A percentile compares a stretch with the other conserved stretches of the same genome.
These are phyloP conservation scores for Hoplostethus atlanticus DNA, from an alignment of 2,797 vertebrate species.

Conservation along the genomic window DNA sequence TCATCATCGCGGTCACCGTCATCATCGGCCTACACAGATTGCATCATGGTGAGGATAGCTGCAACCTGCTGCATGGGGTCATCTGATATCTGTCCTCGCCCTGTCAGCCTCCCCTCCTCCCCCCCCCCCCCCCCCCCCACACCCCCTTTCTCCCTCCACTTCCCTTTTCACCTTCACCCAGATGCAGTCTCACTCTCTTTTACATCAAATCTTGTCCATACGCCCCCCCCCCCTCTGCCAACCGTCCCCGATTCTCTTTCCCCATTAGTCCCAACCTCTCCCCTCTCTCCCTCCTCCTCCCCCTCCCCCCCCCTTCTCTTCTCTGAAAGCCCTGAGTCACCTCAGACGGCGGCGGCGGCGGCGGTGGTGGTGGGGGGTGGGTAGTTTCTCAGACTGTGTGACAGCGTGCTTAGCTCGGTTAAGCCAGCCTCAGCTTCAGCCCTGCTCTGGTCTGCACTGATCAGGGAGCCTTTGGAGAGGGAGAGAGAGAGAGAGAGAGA, in stretches of 20 bases:
- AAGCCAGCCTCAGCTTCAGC: constrained; percentile 69
- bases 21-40: constrained; percentile 69
- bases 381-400: constrained; percentile 68
- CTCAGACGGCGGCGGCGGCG: constrained; percentile 58
- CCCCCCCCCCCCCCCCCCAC: neutral
- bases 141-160: neutral
- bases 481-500: too few relatives aligned
- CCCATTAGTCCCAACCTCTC: too few relatives aligned
- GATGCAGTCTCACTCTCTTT: neutral
- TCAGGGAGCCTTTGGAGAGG: constrained; percentile 49
- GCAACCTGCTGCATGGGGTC: constrained; percentile 19
- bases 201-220: neutral
- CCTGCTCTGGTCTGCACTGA: constrained; percentile 59
- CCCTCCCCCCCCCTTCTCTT: neutral
- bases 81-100: constrained; percentile 9
- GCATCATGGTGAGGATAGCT: constrained; percentile 64
- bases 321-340: constrained; percentile 75
- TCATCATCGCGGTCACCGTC: constrained; percentile 65
- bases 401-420: constrained; percentile 69
- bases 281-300: constrained; percentile 15
- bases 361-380: constrained; percentile 31
- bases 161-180: neutral
- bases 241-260: neutral
- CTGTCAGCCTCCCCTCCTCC: neutral
- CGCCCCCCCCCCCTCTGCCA: too few relatives aligned